phyloP scores from a whole-genome alignment of 1,140 invertebrate species.

The Antheraea pernyi region DNA sequence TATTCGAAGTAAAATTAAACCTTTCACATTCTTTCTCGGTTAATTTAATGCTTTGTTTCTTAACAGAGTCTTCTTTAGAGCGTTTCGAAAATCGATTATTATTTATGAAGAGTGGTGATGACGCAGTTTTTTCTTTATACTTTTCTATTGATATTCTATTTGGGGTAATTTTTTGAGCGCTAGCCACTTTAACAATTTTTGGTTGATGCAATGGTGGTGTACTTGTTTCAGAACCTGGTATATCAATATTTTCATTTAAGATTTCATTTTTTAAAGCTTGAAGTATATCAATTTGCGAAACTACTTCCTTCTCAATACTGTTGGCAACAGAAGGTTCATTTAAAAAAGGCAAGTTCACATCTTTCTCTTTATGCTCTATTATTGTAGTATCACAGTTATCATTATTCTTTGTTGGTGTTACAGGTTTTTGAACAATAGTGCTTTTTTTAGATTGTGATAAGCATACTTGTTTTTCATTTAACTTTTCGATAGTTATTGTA shows the following conservation, averaged over 20 bases:
- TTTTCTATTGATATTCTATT: conserved; percentile 76
- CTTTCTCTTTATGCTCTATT: conserved; percentile 9
- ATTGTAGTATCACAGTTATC: not conserved
- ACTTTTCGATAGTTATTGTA: not conserved
- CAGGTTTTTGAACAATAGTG: not conserved
- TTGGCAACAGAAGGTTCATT: conserved; percentile 33
- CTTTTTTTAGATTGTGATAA: not conserved
- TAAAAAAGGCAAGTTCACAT: conserved; percentile 55
- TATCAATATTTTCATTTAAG: conserved; percentile 49
- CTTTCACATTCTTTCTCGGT: conserved; percentile 80
- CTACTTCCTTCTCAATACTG: conserved; percentile 38
- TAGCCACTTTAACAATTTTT: conserved; percentile 65
- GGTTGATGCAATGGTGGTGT: conserved; percentile 64
- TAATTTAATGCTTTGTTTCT: conserved; percentile 68
- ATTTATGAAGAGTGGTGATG: conserved; percentile 5
- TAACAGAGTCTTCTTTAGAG: conserved; percentile 46
- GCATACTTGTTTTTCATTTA: not conserved
- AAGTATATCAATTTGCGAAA: conserved; percentile 74
- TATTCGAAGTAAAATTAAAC: conserved; percentile 78
- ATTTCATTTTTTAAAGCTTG: conserved; percentile 76
- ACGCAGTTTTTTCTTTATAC: conserved; percentile 63
- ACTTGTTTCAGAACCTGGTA: conserved; percentile 33
- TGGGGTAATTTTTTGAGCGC: conserved; percentile 49
- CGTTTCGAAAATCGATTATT: not conserved
- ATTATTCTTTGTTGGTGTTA: not conserved